Base-by-base conservation (phyloP, 2,888 invertebrate species). In the Pasiphila rectangulata region DNA sequence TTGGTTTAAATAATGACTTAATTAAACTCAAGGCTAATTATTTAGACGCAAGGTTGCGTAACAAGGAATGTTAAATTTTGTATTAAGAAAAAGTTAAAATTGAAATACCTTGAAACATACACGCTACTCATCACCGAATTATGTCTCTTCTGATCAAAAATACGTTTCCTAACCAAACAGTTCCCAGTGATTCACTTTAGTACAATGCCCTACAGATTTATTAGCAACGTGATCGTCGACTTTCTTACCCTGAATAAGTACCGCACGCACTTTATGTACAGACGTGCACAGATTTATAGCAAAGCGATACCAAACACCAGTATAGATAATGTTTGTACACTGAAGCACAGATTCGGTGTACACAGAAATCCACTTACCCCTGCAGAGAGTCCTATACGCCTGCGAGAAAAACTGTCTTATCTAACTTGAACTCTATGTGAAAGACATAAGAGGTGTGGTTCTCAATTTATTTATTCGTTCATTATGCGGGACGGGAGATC, bases 361-460 rank as follows among this genome's bases (percentile, higher is more conserved):
- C 87, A 88, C 83, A 85, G 78, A 88, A 88, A 86, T 79, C 84
- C 88, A 88, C 88, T 88, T 88, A 87, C 85, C 84, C 85, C 84
- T 85, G 78, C 85, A 74, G 81, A 78, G 69, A n/a, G n/a, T n/a
- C 73, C 75, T 76, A 74, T 81, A 76, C 73, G 51, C 50, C 47
- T 46, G 50, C 42, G 38, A 47, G 46, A 56, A 54, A 56, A 53
- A 46, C 23, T 52, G 10, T 38, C 41, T 30, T 32, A 41, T 44
- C 40, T 39, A n/a, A 30, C 45, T 24, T 43, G 20, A 32, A 32
- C 47, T 47, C 46, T 59, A 53, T 15, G 15, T 0, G 7, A n/a
- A 21, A 24, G 20, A 6, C 1, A 32, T 57, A 59, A 50, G 45
- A n/a, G 46, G 32, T 53, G 48, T 41, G 24, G 13, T 32, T 5